These are phyloP conservation scores for Tribolium madens DNA, from an alignment of 1,140 invertebrate species.

Conservation along the genomic window DNA sequence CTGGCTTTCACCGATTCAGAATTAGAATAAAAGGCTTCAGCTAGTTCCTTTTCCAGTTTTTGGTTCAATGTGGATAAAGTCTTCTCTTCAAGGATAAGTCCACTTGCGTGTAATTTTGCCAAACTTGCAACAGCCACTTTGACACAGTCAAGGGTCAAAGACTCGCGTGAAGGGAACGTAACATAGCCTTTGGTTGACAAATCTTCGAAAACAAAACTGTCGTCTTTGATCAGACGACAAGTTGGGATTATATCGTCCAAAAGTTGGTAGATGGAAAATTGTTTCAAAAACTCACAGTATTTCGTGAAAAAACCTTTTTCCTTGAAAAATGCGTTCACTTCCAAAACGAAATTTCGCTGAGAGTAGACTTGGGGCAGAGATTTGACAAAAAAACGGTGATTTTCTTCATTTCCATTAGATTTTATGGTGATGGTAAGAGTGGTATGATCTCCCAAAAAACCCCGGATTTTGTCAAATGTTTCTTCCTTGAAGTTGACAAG, in stretches of 20 bases:
- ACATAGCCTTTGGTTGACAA: conserved; percentile 12
- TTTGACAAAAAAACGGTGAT: conserved; percentile 11
- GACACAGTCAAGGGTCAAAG: neutral
- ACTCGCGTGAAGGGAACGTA: neutral
- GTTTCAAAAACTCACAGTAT: neutral
- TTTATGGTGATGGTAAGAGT: neutral
- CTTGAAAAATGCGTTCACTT: conserved; percentile 1
- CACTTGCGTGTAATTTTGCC: conserved; percentile 38
- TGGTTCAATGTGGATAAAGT: neutral
- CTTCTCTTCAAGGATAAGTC: conserved; percentile 42
- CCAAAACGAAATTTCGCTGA: neutral
- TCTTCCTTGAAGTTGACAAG: neutral
- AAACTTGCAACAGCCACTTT: conserved; percentile 11
- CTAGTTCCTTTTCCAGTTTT: conserved; percentile 2
- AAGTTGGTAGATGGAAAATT: neutral
- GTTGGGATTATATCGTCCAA: conserved; percentile 17
- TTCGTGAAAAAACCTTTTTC: neutral
- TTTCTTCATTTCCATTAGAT: neutral
- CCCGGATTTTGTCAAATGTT: neutral
- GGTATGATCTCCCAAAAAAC: neutral
- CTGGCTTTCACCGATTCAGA: neutral
- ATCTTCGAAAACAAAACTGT: conserved; percentile 40
- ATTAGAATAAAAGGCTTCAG: conserved; percentile 33
- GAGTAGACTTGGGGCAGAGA: neutral
- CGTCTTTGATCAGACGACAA: conserved; percentile 13